Conservation (phyloP, 2,888 invertebrate genomes). For the Protodeltote pygarga region DNA sequence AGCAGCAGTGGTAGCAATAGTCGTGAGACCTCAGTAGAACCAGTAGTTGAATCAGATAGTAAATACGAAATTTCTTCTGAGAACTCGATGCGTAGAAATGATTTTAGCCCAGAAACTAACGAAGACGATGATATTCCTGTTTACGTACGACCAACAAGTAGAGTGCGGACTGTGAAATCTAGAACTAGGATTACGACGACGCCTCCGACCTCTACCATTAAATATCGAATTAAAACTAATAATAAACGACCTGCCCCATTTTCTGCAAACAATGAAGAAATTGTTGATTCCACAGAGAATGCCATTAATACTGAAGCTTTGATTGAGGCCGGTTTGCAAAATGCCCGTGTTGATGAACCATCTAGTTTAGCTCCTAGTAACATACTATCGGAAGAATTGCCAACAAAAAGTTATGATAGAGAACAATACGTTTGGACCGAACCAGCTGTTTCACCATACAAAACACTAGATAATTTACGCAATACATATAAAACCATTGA, state of each 20-base stretch:
- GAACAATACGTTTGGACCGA: conserved; percentile 64
- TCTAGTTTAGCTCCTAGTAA: conserved; percentile 38
- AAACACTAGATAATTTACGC: conserved; percentile 80
- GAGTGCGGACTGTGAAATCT: conserved; percentile 39
- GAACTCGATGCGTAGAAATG: conserved; percentile 58
- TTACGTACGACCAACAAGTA: conserved; percentile 54
- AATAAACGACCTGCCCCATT: conserved; percentile 70
- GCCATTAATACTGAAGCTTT: conserved; percentile 59
- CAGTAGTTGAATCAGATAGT: conserved; percentile 40
- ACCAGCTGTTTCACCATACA: conserved; percentile 83
- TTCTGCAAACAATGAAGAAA: conserved; percentile 47
- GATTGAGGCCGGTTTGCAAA: conserved; percentile 60
- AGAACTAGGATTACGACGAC: conserved; percentile 44
- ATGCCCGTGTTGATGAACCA: conserved; percentile 40
- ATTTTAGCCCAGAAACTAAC: conserved; percentile 54
- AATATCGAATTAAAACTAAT: conserved; percentile 72
- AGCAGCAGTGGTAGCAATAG: conserved; percentile 57
- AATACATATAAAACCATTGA: conserved; percentile 55
- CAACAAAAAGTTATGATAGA: conserved; percentile 45
- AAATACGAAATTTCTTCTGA: conserved; percentile 51
- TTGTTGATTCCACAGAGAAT: conserved; percentile 64
- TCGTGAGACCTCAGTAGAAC: conserved; percentile 51
- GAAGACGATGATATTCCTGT: conserved; percentile 65
- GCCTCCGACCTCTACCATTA: conserved; percentile 53
- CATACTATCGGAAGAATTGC: conserved; percentile 42